A percentile compares a stretch with the other conserved stretches of the same genome.
phyloP scores from a whole-genome alignment of 2,797 vertebrate species.

The Oryzias dopingdopingensis region DNA sequence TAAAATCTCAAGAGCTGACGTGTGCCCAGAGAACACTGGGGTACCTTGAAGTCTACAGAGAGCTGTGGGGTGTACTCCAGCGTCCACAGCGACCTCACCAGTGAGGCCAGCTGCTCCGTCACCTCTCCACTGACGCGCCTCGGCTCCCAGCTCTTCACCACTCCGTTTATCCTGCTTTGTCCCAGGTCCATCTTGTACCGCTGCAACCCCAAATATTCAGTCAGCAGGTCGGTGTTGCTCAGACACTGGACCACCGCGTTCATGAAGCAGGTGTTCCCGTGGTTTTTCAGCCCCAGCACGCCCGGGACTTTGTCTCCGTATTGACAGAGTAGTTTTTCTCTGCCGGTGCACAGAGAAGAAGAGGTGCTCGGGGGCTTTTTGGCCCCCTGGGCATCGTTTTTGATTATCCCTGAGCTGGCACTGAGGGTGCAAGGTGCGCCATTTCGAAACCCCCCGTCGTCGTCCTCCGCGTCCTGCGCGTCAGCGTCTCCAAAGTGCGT shows the following conservation, averaged over 20 bases:
- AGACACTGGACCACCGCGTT: constrained; percentile 95
- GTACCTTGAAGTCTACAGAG: constrained; percentile 95
- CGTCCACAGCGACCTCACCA: constrained; percentile 93
- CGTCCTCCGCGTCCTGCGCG: constrained; percentile 72
- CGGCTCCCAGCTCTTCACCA: constrained; percentile 37
- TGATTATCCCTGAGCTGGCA: constrained; percentile 53
- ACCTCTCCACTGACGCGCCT: constrained; percentile 78
- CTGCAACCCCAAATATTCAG: constrained; percentile 87
- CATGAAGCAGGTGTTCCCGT: constrained; percentile 98
- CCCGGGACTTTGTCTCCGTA: constrained; percentile 82
- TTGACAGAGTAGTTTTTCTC: constrained; percentile 66
- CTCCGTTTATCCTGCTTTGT: constrained; percentile 37
- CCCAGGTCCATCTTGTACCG: constrained; percentile 72
- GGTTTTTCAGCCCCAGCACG: constrained; percentile 90
- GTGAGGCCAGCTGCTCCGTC: constrained; percentile 85
- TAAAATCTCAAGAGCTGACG: background rate
- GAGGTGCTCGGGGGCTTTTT: constrained; percentile 57
- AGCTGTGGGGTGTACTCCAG: constrained; percentile 91
- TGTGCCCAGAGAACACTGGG: constrained; percentile 6
- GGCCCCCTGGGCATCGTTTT: constrained; percentile 50
- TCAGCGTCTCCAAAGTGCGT: constrained; percentile 72
- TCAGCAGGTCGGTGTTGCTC: constrained; percentile 93
- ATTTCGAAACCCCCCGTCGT: constrained; percentile 83
- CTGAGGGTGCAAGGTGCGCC: constrained; percentile 71
- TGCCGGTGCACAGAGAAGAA: constrained; percentile 53